Evolutionary conservation across 2,888 invertebrate species (phyloP).

Genomic region (Nebria brevicollis): DNA sequence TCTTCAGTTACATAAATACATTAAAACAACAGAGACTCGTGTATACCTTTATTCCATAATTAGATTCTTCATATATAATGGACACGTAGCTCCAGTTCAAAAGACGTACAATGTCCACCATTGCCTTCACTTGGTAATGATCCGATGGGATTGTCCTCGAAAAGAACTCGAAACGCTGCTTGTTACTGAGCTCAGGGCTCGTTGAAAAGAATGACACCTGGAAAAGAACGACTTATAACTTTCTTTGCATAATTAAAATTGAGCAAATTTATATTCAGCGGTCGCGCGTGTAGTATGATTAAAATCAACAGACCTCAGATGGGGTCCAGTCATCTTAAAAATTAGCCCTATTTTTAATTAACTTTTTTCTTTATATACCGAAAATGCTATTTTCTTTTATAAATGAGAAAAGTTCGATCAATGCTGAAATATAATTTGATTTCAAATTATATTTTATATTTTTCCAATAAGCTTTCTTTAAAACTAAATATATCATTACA

Average conservation of each 20-base stretch:
- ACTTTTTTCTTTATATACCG: conserved; percentile 10
- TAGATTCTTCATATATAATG: conserved; percentile 95
- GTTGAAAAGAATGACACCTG: conserved; percentile 97
- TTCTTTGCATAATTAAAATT: conserved; percentile 45
- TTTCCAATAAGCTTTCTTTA: neutral
- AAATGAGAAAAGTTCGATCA: conserved; percentile 34
- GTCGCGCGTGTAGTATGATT: neutral
- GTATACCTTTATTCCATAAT: conserved; percentile 91
- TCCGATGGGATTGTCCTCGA: conserved; percentile 95
- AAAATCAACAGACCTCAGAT: too few species aligned
- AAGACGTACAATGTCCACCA: conserved; percentile 90
- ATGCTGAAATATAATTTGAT: conserved; percentile 1
- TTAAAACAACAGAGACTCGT: conserved; percentile 40
- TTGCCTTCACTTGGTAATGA: conserved; percentile 92
- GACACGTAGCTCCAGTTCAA: conserved; percentile 95
- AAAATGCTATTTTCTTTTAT: conserved; percentile 16
- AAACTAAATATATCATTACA: neutral
- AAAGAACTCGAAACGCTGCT: conserved; percentile 94
- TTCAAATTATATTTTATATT: neutral
- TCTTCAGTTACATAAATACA: neutral
- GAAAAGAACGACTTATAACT: conserved; percentile 51
- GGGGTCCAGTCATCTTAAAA: conserved; percentile 13
- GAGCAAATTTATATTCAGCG: conserved; percentile 33
- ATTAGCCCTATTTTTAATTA: conserved; percentile 44
- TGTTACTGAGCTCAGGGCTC: conserved; percentile 92